Conservation (phyloP, 92 coral and sea anemone genomes). For the Parazoanthus atlanticus region DNA sequence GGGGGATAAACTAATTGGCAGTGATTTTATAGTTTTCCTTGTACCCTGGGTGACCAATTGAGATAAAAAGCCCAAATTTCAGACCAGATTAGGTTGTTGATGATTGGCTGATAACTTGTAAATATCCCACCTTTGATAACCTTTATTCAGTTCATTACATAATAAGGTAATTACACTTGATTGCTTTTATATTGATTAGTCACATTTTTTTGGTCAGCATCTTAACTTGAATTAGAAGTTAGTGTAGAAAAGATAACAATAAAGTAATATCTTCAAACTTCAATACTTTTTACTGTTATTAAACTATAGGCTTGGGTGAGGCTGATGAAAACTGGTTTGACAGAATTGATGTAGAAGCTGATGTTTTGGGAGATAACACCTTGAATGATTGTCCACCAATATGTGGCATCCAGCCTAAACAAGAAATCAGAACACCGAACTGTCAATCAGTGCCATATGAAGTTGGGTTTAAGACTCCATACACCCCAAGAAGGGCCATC, state of each 20-base stretch:
- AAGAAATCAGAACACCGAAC: background rate
- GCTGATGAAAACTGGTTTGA: slow-evolving; percentile 68
- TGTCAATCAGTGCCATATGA: background rate
- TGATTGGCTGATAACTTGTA: too few species aligned
- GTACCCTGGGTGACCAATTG: too few species aligned
- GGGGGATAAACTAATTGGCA: too few species aligned
- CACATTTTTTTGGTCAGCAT: too few species aligned
- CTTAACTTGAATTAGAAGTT: background rate
- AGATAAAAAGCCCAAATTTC: too few species aligned
- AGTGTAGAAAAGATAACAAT: background rate
- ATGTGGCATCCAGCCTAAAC: too few species aligned
- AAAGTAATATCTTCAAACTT: background rate
- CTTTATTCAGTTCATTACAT: too few species aligned
- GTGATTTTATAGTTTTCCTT: too few species aligned
- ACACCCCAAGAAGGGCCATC: slow-evolving; percentile 26
- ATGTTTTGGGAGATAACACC: background rate
- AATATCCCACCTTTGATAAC: too few species aligned
- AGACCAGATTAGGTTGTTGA: too few species aligned
- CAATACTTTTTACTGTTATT: background rate
- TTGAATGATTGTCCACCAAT: background rate
- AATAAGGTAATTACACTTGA: too few species aligned
- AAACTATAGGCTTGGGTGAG: slow-evolving; percentile 76
- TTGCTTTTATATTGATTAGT: too few species aligned
- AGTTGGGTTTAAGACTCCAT: slow-evolving; percentile 55
- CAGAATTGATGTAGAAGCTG: background rate